phyloP scores from a whole-genome alignment of 2,797 vertebrate species.

The Cyprinodon diabolis region DNA sequence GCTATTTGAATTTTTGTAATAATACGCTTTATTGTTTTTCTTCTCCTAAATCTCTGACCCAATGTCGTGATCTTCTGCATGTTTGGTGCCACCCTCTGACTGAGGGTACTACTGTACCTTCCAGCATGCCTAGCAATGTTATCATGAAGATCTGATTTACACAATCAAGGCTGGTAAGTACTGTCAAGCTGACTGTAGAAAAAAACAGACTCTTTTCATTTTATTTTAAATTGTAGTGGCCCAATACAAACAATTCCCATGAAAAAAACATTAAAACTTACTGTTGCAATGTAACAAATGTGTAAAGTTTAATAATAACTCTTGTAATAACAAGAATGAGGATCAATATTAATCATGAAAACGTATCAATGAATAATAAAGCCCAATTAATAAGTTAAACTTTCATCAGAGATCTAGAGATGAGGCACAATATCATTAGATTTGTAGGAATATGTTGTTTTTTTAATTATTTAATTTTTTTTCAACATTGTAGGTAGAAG shows the following conservation, averaged over 20 bases:
- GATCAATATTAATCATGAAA: no score
- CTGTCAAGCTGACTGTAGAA: background rate
- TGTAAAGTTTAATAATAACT: background rate
- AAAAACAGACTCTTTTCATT: no score
- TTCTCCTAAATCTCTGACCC: background rate
- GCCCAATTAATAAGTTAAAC: conserved; percentile 5
- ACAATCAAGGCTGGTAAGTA: no score
- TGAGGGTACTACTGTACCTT: background rate
- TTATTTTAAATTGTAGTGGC: background rate
- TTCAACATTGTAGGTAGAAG: background rate
- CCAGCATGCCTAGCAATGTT: background rate
- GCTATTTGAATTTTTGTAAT: background rate
- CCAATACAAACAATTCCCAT: background rate
- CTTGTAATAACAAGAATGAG: no score
- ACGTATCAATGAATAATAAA: no score
- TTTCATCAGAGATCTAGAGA: conserved; percentile 18
- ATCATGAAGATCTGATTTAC: background rate
- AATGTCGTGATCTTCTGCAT: background rate
- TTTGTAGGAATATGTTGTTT: conserved; percentile 9
- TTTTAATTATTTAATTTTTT: background rate
- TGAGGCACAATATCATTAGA: conserved; percentile 36
- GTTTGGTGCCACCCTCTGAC: background rate
- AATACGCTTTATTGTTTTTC: background rate
- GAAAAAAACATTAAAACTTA: background rate
- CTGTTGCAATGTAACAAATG: background rate